phyloP scores from a whole-genome alignment of 2,888 invertebrate species.

The Ferrisia virgata region DNA sequence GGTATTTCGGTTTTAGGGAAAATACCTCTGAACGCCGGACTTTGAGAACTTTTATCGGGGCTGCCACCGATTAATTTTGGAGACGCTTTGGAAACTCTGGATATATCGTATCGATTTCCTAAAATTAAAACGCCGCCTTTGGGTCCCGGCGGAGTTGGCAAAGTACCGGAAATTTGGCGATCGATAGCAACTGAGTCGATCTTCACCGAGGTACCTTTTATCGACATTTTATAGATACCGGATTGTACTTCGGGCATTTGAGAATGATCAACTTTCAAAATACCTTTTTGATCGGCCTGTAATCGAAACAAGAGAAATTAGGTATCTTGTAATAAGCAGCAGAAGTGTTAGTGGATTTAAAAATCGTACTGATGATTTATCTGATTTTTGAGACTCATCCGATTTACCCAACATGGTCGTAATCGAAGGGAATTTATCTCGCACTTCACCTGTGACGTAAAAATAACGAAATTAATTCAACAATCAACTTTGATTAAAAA shows the following conservation, averaged over 20 bases:
- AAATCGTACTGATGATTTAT: neutral
- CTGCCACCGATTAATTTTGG: neutral
- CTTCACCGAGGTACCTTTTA: conserved; percentile 61
- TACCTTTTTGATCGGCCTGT: conserved; percentile 59
- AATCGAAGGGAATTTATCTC: conserved; percentile 36
- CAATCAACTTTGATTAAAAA: neutral
- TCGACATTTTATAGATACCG: conserved; percentile 68
- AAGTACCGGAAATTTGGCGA: conserved; percentile 48
- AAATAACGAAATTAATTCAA: neutral
- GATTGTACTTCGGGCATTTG: conserved; percentile 61
- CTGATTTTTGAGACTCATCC: neutral
- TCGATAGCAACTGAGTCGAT: conserved; percentile 49
- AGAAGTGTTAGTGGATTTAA: no score
- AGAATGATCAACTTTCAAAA: conserved; percentile 71
- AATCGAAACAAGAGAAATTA: no score
- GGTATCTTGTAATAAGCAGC: no score
- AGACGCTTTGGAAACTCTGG: conserved; percentile 19
- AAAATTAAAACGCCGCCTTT: conserved; percentile 47
- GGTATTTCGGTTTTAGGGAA: neutral
- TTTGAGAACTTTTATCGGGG: conserved; percentile 1
- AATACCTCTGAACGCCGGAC: conserved; percentile 37
- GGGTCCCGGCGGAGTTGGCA: conserved; percentile 49
- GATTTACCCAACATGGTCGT: conserved; percentile 24
- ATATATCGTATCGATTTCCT: conserved; percentile 35
- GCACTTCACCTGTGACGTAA: conserved; percentile 16